A percentile compares a stretch with the other conserved stretches of the same genome.
These are phyloP conservation scores for Poeciliopsis gracilis DNA, from an alignment of 2,797 vertebrate genomes.

Conservation along the genomic window DNA sequence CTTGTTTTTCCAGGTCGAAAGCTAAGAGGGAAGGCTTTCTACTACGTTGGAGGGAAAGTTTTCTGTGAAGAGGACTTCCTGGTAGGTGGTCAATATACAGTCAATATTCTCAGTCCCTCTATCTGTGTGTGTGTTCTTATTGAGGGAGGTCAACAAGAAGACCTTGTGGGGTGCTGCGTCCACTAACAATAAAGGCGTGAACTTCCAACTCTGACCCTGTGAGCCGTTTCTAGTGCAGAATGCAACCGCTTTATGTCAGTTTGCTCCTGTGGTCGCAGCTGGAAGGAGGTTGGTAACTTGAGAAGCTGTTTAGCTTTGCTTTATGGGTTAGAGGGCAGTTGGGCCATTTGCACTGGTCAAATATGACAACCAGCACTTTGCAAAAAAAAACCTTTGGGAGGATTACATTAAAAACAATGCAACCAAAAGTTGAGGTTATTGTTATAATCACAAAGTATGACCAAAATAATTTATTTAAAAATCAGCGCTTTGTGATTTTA, in stretches of 20 bases:
- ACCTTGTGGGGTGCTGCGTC: not conserved
- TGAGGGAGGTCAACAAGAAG: not conserved
- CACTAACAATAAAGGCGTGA: not conserved
- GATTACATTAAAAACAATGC: not conserved
- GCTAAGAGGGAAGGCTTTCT: constrained; percentile 97
- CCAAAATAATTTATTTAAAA: not conserved
- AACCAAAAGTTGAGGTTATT: not conserved
- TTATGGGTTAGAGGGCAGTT: constrained; percentile 30
- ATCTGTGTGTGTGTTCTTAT: not conserved
- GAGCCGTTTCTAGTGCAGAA: constrained; percentile 35
- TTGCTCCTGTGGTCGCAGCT: constrained; percentile 38
- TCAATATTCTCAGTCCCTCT: constrained; percentile 8
- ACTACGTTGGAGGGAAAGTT: constrained; percentile 95
- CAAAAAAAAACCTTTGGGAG: not conserved
- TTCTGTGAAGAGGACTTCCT: constrained; percentile 98
- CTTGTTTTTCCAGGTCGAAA: constrained; percentile 83
- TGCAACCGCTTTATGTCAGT: constrained; percentile 42
- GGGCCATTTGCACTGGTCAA: constrained; percentile 9
- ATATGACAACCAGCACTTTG: constrained; percentile 2
- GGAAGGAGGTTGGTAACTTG: constrained; percentile 49
- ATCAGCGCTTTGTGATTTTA: not conserved
- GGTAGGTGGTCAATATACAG: constrained; percentile 80
- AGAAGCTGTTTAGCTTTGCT: constrained; percentile 47
- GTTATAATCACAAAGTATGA: not conserved
- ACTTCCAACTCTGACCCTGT: constrained; percentile 30